Conservation (phyloP, 2,888 invertebrate genomes). For the Mesoligia furuncula region DNA sequence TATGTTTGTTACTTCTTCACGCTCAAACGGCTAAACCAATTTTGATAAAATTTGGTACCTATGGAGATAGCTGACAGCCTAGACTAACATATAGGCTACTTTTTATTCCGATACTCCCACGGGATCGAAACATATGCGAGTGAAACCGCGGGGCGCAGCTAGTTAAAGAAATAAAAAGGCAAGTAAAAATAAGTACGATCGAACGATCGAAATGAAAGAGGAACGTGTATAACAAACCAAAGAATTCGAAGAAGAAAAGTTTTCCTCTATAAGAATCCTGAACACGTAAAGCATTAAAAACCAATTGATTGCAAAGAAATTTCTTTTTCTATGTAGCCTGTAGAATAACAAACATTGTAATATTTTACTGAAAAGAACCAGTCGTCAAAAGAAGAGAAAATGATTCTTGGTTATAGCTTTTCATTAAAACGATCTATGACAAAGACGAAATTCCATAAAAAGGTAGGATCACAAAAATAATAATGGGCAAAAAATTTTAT, state of each 20-base stretch:
- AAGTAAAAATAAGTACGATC: background rate
- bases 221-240: background rate
- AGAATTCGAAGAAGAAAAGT: constrained; percentile 1
- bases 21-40: too few species aligned
- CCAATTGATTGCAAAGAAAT: constrained; percentile 25
- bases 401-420: background rate
- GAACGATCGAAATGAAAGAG: background rate
- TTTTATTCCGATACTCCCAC: too few species aligned
- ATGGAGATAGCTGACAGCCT: too few species aligned
- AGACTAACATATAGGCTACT: too few species aligned
- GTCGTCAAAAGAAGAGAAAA: background rate
- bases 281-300: constrained; percentile 31
- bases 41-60: too few species aligned
- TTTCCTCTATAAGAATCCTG: constrained; percentile 4
- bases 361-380: background rate
- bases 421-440: background rate
- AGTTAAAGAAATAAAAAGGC: background rate
- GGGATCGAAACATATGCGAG: too few species aligned
- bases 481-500: background rate
- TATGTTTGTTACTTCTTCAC: too few species aligned
- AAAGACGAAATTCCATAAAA: background rate
- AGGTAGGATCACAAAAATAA: background rate
- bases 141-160: too few species aligned
- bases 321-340: background rate
- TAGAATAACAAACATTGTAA: background rate